These are phyloP conservation scores for Penelope pileata DNA, from an alignment of 2,113 vertebrate species.

Conservation along the genomic window DNA sequence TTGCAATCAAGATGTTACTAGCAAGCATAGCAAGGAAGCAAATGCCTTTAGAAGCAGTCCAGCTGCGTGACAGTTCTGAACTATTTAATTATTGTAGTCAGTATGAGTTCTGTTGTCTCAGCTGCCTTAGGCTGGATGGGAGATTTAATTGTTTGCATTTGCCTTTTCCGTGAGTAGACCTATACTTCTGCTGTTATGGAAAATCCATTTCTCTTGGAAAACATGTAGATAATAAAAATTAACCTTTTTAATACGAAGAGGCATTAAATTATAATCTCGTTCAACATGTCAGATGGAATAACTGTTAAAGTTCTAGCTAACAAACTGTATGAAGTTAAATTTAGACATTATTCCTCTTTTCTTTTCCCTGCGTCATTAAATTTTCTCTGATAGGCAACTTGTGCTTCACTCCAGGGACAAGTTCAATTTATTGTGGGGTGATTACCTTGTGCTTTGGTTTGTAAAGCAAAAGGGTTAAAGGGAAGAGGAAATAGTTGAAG, in stretches of 20 bases:
- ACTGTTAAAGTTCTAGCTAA: background rate
- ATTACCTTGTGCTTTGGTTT: background rate
- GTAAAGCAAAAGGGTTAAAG: background rate
- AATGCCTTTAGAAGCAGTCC: background rate
- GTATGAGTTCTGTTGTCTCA: conserved; percentile 19
- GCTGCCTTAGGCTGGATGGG: background rate
- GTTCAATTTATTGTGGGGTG: background rate
- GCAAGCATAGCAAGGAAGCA: background rate
- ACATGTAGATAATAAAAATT: background rate
- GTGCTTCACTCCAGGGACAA: background rate
- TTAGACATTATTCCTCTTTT: background rate
- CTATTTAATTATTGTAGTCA: background rate
- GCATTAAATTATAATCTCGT: background rate
- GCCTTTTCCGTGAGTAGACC: background rate
- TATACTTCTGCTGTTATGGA: background rate
- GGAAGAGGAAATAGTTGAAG: background rate
- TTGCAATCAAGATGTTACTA: conserved; percentile 7
- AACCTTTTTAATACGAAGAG: background rate
- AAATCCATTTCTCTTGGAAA: background rate
- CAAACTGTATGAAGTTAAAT: background rate
- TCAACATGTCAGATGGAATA: background rate
- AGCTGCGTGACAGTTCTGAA: background rate
- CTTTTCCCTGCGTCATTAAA: background rate
- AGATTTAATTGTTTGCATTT: background rate
- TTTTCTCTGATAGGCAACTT: background rate